phyloP scores from a whole-genome alignment of 1,140 invertebrate genomes.

The Zaprionus kolodkinae region DNA sequence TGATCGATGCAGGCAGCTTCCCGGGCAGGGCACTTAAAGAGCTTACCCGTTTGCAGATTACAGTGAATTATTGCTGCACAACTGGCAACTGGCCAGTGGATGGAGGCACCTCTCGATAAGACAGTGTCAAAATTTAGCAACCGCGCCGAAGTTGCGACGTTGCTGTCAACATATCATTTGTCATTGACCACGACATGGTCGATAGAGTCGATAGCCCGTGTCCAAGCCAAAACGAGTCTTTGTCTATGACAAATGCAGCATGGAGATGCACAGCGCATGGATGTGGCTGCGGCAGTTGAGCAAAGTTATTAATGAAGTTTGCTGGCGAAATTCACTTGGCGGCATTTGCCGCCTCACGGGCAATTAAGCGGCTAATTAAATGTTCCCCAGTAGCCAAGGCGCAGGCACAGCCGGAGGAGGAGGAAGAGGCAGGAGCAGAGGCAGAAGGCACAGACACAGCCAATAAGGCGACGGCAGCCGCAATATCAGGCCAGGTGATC shows the following conservation, averaged over 20 bases:
- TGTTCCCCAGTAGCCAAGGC: slow-evolving; percentile 48
- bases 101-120: slow-evolving; percentile 56
- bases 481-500: too few relatives aligned
- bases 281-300: background rate
- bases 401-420: background rate
- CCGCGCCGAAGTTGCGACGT: slow-evolving; percentile 39
- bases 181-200: slow-evolving; percentile 55
- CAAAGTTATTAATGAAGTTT: slow-evolving; percentile 77
- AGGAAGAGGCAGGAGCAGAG: background rate
- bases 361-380: slow-evolving; percentile 81
- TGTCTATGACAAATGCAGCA: slow-evolving; percentile 69
- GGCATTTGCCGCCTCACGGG: slow-evolving; percentile 56
- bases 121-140: slow-evolving; percentile 80
- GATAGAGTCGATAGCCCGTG: background rate
- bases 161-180: slow-evolving; percentile 80
- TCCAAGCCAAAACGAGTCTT: slow-evolving; percentile 29
- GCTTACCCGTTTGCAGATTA: slow-evolving; percentile 51
- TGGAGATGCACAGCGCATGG: slow-evolving; percentile 25
- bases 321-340: slow-evolving; percentile 36
- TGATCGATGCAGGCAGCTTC: slow-evolving; percentile 66
- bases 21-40: slow-evolving; percentile 47
- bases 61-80: slow-evolving; percentile 61
- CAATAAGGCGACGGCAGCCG: too few relatives aligned
- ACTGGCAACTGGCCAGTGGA: background rate
- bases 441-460: too few relatives aligned